phyloP scores from a whole-genome alignment of 1,140 invertebrate genomes.

The Laupala kohalensis region DNA sequence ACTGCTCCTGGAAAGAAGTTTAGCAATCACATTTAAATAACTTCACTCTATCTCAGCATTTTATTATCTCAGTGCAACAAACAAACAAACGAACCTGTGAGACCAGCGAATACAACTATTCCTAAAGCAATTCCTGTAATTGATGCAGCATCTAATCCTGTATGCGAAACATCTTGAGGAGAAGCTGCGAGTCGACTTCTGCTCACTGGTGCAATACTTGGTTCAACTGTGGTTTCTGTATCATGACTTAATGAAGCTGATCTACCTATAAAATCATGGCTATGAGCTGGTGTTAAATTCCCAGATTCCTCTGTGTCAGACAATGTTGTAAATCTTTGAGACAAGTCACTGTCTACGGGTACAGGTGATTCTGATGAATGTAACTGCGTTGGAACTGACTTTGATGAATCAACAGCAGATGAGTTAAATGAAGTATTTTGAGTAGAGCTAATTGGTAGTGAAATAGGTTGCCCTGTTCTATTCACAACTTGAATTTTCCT shows the following conservation, averaged over 20 bases:
- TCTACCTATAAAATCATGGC: background rate
- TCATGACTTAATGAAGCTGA: background rate
- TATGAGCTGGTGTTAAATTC: background rate
- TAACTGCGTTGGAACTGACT: no score
- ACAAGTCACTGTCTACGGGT: background rate
- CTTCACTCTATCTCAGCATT: background rate
- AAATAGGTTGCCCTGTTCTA: no score
- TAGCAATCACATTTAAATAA: background rate
- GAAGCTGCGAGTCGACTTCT: background rate
- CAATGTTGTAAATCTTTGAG: background rate
- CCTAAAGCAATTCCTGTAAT: constrained; percentile 9
- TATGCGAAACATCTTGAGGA: background rate
- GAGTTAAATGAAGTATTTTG: no score
- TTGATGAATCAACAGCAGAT: no score
- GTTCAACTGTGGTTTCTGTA: background rate
- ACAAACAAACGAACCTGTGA: background rate
- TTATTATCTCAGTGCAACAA: no score
- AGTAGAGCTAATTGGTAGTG: no score
- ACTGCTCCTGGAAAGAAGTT: constrained; percentile 5
- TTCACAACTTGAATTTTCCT: no score
- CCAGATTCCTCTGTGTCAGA: background rate
- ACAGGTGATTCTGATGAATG: background rate
- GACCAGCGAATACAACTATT: constrained; percentile 4
- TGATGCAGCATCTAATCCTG: background rate
- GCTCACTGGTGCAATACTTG: background rate